Base-by-base conservation (phyloP, 2,888 invertebrate species). In the Cataglyphis livida region DNA sequence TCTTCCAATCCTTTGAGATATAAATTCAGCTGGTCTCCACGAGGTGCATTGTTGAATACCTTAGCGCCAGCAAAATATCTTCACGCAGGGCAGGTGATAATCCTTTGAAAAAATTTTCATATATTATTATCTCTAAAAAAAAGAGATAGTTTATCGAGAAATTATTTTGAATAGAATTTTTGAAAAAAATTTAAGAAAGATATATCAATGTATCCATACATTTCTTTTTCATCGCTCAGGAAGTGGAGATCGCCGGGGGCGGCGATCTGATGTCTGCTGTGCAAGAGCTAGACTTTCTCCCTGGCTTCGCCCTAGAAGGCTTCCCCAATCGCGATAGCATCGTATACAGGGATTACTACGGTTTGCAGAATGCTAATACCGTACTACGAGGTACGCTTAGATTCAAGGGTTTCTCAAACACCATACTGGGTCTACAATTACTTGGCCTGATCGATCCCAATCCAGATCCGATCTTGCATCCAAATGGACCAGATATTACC, bases 21-120 rank as follows among this genome's bases (percentile, higher is more conserved):
- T 95, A 98, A 98, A 93, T 99, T 98, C 95, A 99, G 98, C 18
- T 99, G 99, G 99, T 99, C 98, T 75, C 99, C 99, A 0, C 96
- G 98, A 57, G 99, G 98, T 9, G 99, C 98, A 0, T 95, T 99
- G 1, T 95, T 98, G 15, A 99, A 99, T 91, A 98, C 99, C 0
- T 95, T 99, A 61, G 97, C 98, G 12, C 97, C 97, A 3, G 99
- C 99, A 7, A 98, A 97, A 95, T 99, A 98, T 94, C 95, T 98
- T 18, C 96, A 97, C 88, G 96, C 97, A 93, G 98, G 98, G 91
- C 96, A 98, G 96, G 97, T 97, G 93, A 92, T 48, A 51, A 73
- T 9, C 3, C 0, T 48, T 44, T 38, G 38, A 28, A 44, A 41
- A n/a, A 9, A 48, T 61, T 66, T n/a, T 32, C 15, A 25, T 25